Conservation (phyloP, 2,113 vertebrate genomes). For the Amblyornis subalaris region DNA sequence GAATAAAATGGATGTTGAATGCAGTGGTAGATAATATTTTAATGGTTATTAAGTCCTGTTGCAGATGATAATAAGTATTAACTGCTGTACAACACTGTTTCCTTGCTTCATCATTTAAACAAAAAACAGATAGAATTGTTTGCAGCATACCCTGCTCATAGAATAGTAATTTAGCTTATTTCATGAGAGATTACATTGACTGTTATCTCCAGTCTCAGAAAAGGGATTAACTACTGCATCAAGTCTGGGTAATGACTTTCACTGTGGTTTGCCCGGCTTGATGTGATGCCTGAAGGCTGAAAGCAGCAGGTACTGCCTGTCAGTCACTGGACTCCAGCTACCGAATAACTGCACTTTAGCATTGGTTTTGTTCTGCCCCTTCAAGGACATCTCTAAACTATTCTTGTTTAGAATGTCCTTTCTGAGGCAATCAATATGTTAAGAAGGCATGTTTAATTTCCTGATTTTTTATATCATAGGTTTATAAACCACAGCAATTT, state of each 20-base stretch:
- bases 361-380: not conserved
- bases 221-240: slow-evolving; percentile 6
- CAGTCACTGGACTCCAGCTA: not conserved
- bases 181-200: not conserved
- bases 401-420: not conserved
- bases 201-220: slow-evolving; percentile 1
- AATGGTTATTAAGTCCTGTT: not conserved
- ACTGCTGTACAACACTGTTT: not conserved
- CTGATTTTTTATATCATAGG: not conserved
- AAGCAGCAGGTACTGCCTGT: not conserved
- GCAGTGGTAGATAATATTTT: not conserved
- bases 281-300: not conserved
- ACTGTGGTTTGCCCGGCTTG: not conserved
- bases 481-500: not conserved
- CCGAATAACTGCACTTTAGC: not conserved
- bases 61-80: not conserved
- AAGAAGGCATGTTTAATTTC: not conserved
- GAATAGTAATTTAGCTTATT: not conserved
- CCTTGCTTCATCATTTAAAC: not conserved
- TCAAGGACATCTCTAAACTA: not conserved
- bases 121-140: not conserved
- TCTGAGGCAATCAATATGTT: not conserved
- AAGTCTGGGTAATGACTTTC: not conserved
- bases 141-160: not conserved
- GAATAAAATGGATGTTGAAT: not conserved